Conservation (phyloP, 64 coral and sea anemone species). For the Pachyseris speciosa region DNA sequence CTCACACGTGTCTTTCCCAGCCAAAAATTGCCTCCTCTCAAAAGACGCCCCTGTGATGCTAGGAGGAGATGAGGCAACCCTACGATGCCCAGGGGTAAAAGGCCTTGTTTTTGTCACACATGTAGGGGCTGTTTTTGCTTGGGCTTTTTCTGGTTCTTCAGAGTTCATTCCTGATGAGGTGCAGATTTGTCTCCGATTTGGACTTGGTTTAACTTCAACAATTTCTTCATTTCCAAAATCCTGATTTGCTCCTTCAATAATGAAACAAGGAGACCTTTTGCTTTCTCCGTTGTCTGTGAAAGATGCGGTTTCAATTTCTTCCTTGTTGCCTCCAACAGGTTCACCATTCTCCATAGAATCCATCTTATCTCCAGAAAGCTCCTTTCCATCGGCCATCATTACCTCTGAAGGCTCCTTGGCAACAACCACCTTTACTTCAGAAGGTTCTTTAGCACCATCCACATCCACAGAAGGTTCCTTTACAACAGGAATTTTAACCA, state of each 20-base stretch:
- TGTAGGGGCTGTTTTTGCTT: neutral
- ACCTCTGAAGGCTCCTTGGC: neutral
- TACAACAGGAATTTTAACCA: neutral
- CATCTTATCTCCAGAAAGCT: neutral
- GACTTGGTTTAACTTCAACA: neutral
- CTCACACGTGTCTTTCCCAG: neutral
- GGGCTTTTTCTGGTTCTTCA: neutral
- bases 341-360: neutral
- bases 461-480: neutral
- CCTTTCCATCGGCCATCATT: neutral
- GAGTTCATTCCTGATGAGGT: neutral
- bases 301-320: neutral
- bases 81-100: slow-evolving; percentile 38
- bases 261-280: neutral
- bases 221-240: neutral
- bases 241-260: neutral
- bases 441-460: neutral
- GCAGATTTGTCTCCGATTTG: neutral
- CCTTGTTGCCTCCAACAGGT: neutral
- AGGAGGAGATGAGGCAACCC: slow-evolving; percentile 40
- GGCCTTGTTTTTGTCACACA: neutral
- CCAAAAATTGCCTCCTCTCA: neutral
- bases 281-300: neutral
- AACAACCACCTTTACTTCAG: neutral
- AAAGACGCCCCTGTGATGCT: neutral